A percentile compares a stretch with the other conserved stretches of the same genome.
Conservation (phyloP, 1,140 invertebrate species). For the Drosophila tani region DNA sequence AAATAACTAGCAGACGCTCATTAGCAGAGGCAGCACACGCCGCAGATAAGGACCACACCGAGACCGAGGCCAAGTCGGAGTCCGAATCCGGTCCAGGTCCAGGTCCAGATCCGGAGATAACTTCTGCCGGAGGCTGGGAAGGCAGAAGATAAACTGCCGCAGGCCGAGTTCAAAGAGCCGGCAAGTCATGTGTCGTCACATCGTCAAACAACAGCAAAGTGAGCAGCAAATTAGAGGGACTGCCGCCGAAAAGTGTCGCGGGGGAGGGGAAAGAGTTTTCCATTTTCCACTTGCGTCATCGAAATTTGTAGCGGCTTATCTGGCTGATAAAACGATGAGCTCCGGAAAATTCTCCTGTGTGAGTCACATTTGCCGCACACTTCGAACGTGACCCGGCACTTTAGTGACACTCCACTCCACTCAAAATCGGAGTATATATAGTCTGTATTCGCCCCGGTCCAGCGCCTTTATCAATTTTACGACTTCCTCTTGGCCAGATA, state of each 20-base stretch:
- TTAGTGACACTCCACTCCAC: conserved; percentile 38
- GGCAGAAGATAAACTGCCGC: conserved; percentile 30
- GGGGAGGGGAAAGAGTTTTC: conserved; percentile 31
- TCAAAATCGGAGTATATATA: conserved; percentile 31
- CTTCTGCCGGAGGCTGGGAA: conserved; percentile 13
- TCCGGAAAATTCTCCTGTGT: conserved; percentile 42
- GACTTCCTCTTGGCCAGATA: conserved; percentile 62
- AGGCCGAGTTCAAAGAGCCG: conserved; percentile 63
- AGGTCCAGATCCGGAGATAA: conserved; percentile 24
- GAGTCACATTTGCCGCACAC: conserved; percentile 50
- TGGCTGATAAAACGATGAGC: conserved; percentile 43
- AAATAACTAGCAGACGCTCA: conserved; percentile 52
- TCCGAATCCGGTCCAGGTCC: conserved; percentile 2
- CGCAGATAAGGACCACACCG: conserved; percentile 70
- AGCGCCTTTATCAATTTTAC: conserved; percentile 72
- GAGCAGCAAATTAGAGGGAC: conserved; percentile 71
- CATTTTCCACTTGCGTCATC: conserved; percentile 69
- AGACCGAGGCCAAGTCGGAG: conserved; percentile 7
- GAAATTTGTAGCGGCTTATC: conserved; percentile 76
- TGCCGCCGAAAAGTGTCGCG: conserved; percentile 17
- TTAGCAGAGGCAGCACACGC: conserved; percentile 58
- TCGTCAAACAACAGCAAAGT: conserved; percentile 63
- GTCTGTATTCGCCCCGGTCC: conserved; percentile 32
- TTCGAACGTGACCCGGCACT: conserved; percentile 74
- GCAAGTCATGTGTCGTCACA: conserved; percentile 62